Conservation (phyloP, 1,140 invertebrate species). For the Solenopsis invicta region DNA sequence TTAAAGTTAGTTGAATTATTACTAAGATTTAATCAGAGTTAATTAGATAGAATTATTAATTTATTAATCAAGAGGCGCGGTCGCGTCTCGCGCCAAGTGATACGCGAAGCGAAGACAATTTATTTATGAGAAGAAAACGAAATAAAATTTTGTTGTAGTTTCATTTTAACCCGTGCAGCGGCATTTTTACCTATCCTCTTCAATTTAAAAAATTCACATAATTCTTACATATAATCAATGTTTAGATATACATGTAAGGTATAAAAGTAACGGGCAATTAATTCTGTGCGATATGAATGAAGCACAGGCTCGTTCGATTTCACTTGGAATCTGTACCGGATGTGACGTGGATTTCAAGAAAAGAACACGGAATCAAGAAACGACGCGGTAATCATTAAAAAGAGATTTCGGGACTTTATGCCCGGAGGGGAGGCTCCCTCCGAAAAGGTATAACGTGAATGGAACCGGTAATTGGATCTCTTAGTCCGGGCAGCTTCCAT, state of each 20-base stretch:
- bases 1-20: neutral
- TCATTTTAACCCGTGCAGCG: neutral
- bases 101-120: no score
- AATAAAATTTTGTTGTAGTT: neutral
- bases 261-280: conserved; percentile 19
- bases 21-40: no score
- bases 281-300: conserved; percentile 44
- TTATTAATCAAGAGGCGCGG: no score
- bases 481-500: conserved; percentile 62
- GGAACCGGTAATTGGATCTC: conserved; percentile 79
- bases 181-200: neutral
- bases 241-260: neutral
- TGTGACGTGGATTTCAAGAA: conserved; percentile 76
- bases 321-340: conserved; percentile 78
- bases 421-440: conserved; percentile 65
- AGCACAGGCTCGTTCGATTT: conserved; percentile 57
- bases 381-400: conserved; percentile 81
- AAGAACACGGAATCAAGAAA: conserved; percentile 74
- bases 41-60: no score
- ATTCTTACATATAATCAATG: neutral
- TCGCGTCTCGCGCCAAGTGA: no score
- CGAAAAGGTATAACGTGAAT: conserved; percentile 78
- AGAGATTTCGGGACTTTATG: conserved; percentile 80
- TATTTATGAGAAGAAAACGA: neutral
- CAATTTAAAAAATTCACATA: neutral